phyloP scores from a whole-genome alignment of 2,113 vertebrate species.

The Syrmaticus mikado region DNA sequence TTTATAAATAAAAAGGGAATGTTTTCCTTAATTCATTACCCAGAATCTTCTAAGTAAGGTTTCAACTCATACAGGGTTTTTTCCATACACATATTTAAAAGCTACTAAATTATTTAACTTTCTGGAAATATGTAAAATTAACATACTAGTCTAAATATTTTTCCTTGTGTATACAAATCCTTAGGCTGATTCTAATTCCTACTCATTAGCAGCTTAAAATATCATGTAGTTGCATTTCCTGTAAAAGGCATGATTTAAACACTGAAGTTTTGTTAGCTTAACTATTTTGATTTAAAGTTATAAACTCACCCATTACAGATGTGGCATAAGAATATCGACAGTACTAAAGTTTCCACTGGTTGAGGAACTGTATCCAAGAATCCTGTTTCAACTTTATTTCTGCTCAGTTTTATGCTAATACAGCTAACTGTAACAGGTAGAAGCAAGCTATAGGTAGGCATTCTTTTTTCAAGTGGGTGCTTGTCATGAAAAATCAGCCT shows the following conservation, averaged over 20 bases:
- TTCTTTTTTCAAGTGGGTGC: neutral
- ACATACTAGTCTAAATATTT: neutral
- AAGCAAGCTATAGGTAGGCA: neutral
- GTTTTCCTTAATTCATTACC: neutral
- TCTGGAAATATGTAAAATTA: neutral
- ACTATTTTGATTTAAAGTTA: neutral
- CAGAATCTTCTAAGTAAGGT: neutral
- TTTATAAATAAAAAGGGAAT: neutral
- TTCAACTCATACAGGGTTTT: neutral
- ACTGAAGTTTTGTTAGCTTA: neutral
- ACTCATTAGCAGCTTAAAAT: neutral
- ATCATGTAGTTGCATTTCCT: neutral
- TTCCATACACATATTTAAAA: neutral
- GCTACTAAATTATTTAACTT: neutral
- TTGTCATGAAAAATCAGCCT: neutral
- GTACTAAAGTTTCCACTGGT: neutral
- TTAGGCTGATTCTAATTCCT: neutral
- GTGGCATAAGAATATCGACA: neutral
- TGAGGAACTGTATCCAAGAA: neutral
- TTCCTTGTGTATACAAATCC: neutral
- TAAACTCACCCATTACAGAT: neutral
- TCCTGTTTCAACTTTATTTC: neutral
- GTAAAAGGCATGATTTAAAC: neutral
- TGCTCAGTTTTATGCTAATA: neutral
- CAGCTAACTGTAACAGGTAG: neutral